These are phyloP conservation scores for Cynaeus angustus DNA, from an alignment of 2,888 invertebrate species.

Conservation along the genomic window DNA sequence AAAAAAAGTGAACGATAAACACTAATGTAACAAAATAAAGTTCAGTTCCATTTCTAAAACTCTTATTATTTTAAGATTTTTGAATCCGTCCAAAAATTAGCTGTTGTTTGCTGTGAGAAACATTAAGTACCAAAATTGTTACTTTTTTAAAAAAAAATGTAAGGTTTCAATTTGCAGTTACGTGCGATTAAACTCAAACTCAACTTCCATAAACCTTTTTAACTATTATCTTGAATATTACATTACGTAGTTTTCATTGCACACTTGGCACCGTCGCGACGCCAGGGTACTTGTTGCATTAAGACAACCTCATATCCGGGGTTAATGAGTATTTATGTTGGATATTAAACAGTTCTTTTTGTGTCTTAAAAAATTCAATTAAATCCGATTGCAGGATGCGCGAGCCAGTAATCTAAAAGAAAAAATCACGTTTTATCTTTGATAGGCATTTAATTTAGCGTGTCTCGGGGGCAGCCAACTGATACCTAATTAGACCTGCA, in stretches of 20 bases:
- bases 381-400: slow-evolving; percentile 38
- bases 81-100: no score
- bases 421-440: slow-evolving; percentile 12
- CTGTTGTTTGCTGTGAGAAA: no score
- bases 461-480: slow-evolving; percentile 50
- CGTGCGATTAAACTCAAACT: no score
- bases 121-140: no score
- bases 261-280: slow-evolving; percentile 15
- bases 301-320: neutral
- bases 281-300: slow-evolving; percentile 14
- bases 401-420: neutral
- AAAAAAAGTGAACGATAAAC: no score
- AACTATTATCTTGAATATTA: slow-evolving; percentile 15
- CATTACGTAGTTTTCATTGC: slow-evolving; percentile 6
- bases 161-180: no score
- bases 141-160: no score
- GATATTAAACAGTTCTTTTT: slow-evolving; percentile 14
- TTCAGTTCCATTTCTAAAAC: no score
- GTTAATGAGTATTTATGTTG: slow-evolving; percentile 21
- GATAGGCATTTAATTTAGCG: slow-evolving; percentile 48
- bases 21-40: no score
- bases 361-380: neutral
- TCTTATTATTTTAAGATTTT: no score
- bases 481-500: slow-evolving; percentile 57
- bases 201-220: no score